These are phyloP conservation scores for Plagiodera versicolora DNA, from an alignment of 2,888 invertebrate genomes.

Conservation along the genomic window DNA sequence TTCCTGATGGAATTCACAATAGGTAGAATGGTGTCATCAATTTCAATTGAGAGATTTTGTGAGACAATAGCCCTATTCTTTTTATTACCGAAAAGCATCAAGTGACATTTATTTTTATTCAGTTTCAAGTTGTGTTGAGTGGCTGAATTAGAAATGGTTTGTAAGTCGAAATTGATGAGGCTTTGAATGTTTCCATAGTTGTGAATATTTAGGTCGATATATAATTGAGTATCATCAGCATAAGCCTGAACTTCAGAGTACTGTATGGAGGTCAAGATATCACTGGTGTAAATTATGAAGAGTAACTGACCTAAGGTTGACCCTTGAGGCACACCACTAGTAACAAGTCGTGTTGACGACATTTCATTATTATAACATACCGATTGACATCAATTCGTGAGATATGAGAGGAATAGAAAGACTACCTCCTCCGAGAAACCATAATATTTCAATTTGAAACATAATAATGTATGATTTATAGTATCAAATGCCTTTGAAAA, in stretches of 20 bases:
- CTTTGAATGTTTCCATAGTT: neutral
- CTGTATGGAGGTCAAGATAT: neutral
- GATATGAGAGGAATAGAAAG: neutral
- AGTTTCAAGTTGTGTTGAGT: neutral
- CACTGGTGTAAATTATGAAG: neutral
- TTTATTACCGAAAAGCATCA: neutral
- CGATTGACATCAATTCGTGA: conserved; percentile 1
- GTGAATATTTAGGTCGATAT: no score
- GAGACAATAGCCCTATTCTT: neutral
- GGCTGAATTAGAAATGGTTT: neutral
- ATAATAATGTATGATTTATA: no score
- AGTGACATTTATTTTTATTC: neutral
- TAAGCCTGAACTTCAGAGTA: neutral
- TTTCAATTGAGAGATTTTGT: neutral
- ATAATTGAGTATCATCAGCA: no score
- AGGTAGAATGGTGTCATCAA: conserved; percentile 1
- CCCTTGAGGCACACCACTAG: conserved; percentile 4
- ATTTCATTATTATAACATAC: conserved; percentile 9
- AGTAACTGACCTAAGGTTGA: neutral
- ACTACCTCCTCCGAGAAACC: conserved; percentile 3
- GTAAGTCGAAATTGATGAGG: neutral
- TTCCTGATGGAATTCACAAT: neutral
- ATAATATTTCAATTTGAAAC: neutral
- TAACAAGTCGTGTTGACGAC: neutral
- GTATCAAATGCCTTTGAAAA: neutral